These are phyloP conservation scores for Drosophila nigritarsus DNA, from an alignment of 2,888 invertebrate species.

Conservation along the genomic window DNA sequence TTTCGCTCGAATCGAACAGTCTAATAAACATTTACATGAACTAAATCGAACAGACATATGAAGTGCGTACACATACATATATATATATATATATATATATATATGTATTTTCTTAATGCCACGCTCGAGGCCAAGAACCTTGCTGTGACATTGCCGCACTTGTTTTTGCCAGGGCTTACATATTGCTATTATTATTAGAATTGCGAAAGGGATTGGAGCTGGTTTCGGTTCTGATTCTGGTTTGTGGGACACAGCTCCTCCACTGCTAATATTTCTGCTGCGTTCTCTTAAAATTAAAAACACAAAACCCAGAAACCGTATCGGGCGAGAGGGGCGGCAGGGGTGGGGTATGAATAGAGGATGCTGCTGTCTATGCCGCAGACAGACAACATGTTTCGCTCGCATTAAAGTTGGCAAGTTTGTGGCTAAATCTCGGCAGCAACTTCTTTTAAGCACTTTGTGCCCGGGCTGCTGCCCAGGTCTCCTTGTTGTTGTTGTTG, in stretches of 20 bases:
- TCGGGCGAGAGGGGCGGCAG: not conserved
- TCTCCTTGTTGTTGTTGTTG: slow-evolving; percentile 34
- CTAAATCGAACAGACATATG: not conserved
- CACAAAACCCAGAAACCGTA: not conserved
- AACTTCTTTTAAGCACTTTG: slow-evolving; percentile 36
- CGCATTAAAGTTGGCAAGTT: slow-evolving; percentile 50
- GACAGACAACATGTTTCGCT: slow-evolving; percentile 27
- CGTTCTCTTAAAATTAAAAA: slow-evolving; percentile 28
- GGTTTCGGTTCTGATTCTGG: not conserved
- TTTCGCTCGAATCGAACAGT: not conserved
- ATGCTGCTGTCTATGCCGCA: slow-evolving; percentile 4
- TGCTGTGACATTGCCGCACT: slow-evolving; percentile 28
- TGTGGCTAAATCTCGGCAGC: slow-evolving; percentile 50
- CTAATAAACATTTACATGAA: not conserved
- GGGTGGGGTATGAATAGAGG: not conserved
- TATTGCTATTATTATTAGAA: slow-evolving; percentile 37
- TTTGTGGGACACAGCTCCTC: not conserved
- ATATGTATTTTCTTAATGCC: not conserved
- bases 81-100: not conserved
- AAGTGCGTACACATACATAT: not conserved
- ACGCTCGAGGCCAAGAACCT: slow-evolving; percentile 7
- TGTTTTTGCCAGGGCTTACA: slow-evolving; percentile 12
- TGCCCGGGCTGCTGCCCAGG: slow-evolving; percentile 9
- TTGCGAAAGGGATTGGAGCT: slow-evolving; percentile 16
- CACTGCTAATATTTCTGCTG: not conserved